Base-by-base conservation (phyloP, 2,113 vertebrate genomes). In the Castor canadensis region DNA sequence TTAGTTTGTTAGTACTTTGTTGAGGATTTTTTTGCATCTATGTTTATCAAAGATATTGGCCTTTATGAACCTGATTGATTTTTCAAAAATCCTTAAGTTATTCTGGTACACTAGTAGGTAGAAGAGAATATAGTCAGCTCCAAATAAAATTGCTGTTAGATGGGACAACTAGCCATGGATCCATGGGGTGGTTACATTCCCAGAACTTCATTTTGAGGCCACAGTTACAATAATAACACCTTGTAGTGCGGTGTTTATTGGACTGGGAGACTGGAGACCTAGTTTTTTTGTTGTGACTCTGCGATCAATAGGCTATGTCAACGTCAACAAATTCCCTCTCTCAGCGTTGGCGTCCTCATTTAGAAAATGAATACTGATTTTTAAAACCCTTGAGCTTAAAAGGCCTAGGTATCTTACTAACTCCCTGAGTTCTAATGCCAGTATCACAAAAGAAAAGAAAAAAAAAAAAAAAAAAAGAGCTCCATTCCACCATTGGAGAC, bases 71-170 rank as follows among this genome's bases (percentile, higher is more conserved):
- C 26, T 32, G 19, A 72, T 75, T n/a, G 12, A 22, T 0, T 71
- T 87, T 66, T 86, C 7, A 15, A 54, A 75, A 90, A 95, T 9
- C 30, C 6, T 0, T 81, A 43, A 45, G 12, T 49, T 43, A 91
- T 95, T 93, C 54, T 87, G 45, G 64, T 3, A 58, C 19, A 87
- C n/a, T 43, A 52, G 19, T 58, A 71, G 69, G 47, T 81, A 58
- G 52, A 88, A 93, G 95, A 85, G 16, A 91, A 62, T 71, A 38
- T 2, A 80, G 24, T 60, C 45, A 80, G 12, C 15, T 69, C 49
- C 81, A 84, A 62, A 87, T 81, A 76, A 87, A 58, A 85, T 91
- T n/a, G 66, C n/a, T 91, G 52, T 79, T 26, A 49, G 87, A 40
- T 87, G 49, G 30, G 38, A 87, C 20, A 60, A 60, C 52, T 58